A percentile compares a stretch with the other conserved stretches of the same genome.
These are phyloP conservation scores for Ochropleura leucogaster DNA, from an alignment of 2,888 invertebrate species.

Conservation along the genomic window DNA sequence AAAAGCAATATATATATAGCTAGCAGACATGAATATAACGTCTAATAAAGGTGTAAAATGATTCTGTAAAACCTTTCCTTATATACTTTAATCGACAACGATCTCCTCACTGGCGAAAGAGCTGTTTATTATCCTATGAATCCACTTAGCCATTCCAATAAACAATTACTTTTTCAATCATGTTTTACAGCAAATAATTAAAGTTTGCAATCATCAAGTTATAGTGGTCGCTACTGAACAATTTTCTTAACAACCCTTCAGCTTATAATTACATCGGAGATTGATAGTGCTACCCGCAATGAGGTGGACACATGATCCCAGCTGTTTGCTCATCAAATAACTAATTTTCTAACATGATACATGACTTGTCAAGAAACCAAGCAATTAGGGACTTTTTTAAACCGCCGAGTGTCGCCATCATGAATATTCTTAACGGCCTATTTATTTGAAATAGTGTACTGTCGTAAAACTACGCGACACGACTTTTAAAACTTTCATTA, in stretches of 20 bases:
- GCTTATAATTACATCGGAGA: conserved; percentile 68
- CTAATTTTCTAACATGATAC: conserved; percentile 38
- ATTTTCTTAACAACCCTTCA: conserved; percentile 60
- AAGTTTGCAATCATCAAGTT: conserved; percentile 58
- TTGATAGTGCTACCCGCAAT: conserved; percentile 63
- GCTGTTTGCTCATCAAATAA: conserved; percentile 23
- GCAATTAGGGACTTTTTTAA: conserved; percentile 20
- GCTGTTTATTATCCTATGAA: conserved; percentile 13
- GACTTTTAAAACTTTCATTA: conserved; percentile 41
- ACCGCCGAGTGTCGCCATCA: neutral
- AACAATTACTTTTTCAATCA: conserved; percentile 41
- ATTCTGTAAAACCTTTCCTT: too few species aligned
- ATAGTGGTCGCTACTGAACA: conserved; percentile 52
- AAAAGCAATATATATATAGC: neutral
- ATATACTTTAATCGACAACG: neutral
- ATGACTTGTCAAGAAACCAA: conserved; percentile 32
- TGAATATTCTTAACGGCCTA: conserved; percentile 46
- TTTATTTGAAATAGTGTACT: conserved; percentile 56
- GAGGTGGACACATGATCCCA: conserved; percentile 33
- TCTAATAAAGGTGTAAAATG: neutral
- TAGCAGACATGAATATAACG: neutral
- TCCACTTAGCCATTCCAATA: conserved; percentile 32
- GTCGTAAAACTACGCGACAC: conserved; percentile 39
- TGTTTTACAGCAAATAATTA: conserved; percentile 51
- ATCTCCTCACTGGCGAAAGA: neutral